Conservation (phyloP, 2,113 vertebrate genomes). For the Dicrurus megarhynchus region DNA sequence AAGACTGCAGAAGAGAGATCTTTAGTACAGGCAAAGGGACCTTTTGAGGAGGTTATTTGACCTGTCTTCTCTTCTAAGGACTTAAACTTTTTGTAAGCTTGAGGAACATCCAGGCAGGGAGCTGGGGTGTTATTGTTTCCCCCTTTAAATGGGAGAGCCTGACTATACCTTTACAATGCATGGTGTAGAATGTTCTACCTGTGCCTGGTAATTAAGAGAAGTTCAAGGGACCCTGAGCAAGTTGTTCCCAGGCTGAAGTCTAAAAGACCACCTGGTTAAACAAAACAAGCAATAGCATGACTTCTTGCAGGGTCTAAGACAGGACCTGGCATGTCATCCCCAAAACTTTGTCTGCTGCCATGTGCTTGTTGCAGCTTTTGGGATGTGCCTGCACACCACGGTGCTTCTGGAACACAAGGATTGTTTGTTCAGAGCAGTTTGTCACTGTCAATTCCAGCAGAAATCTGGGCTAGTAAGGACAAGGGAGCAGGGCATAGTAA, state of each 20-base stretch:
- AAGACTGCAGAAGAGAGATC: background rate
- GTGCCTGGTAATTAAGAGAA: background rate
- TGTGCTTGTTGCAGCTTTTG: background rate
- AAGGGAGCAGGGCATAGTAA: background rate
- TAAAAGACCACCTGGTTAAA: background rate
- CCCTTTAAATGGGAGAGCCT: background rate
- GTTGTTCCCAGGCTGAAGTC: background rate
- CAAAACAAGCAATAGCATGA: background rate
- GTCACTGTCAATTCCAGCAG: background rate
- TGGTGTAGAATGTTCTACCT: background rate
- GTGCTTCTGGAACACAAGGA: background rate
- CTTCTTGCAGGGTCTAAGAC: background rate
- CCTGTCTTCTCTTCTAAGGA: background rate
- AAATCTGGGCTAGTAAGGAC: background rate
- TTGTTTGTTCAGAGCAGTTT: background rate
- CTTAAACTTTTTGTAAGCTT: background rate
- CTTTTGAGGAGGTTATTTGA: background rate
- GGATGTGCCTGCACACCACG: background rate
- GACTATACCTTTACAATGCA: background rate
- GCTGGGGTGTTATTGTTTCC: background rate
- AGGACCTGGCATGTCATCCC: background rate
- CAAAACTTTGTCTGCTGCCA: background rate
- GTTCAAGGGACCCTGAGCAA: background rate
- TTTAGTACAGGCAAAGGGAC: background rate
- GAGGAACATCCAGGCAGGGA: background rate